These are phyloP conservation scores for Mycteria americana DNA, from an alignment of 2,797 vertebrate species.

Conservation along the genomic window DNA sequence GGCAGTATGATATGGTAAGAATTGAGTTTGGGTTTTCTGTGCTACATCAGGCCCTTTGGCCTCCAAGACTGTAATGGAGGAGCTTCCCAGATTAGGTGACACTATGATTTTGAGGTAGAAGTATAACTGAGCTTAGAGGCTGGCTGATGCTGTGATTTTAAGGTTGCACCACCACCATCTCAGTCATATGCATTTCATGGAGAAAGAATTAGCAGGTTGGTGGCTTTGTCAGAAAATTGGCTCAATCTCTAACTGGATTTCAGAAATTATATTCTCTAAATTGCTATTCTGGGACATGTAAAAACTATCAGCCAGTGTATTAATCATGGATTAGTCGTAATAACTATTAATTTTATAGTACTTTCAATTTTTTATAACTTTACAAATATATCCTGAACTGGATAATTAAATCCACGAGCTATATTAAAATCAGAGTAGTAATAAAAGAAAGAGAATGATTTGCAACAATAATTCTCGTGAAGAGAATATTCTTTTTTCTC, in stretches of 20 bases:
- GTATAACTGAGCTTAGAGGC: not conserved
- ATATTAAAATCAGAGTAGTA: slow-evolving; percentile 14
- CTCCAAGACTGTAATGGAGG: not conserved
- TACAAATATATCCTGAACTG: slow-evolving; percentile 26
- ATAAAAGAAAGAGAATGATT: not conserved
- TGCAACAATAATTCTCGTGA: not conserved
- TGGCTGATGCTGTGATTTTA: not conserved
- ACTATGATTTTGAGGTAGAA: not conserved
- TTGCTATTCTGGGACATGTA: not conserved
- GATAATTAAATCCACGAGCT: slow-evolving; percentile 39
- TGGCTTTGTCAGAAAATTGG: not conserved
- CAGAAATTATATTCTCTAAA: slow-evolving; percentile 15
- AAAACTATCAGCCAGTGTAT: slow-evolving; percentile 22
- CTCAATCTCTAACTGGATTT: not conserved
- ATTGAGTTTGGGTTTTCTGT: not conserved
- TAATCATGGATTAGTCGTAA: slow-evolving; percentile 25
- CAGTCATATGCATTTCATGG: accelerated
- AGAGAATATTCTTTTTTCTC: not conserved
- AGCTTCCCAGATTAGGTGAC: not conserved
- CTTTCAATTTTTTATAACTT: slow-evolving; percentile 41
- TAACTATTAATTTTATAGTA: slow-evolving; percentile 34
- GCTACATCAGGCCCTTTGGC: not conserved
- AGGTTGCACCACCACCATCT: not conserved
- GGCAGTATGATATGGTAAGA: not conserved
- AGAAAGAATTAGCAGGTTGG: not conserved